Evolutionary conservation across 2,797 vertebrate species (phyloP).

Genomic region (Meriones psammophilus): DNA sequence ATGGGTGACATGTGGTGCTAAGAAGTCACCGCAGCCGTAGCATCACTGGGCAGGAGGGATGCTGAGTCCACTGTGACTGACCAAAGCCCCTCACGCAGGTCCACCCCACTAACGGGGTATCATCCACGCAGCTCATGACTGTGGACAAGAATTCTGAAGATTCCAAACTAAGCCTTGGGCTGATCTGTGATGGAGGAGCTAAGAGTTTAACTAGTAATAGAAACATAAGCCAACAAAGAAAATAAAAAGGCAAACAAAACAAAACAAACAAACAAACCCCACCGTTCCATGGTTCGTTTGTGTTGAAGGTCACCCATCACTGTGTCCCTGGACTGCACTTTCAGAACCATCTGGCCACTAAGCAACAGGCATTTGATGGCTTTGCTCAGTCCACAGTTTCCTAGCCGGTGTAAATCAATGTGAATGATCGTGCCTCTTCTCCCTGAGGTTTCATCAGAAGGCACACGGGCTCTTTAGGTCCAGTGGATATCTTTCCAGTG

Average conservation of each 20-base stretch:
- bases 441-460: not conserved
- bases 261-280: too few relatives aligned
- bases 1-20: too few relatives aligned
- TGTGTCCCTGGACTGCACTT: not conserved
- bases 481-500: not conserved
- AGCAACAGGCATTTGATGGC: not conserved
- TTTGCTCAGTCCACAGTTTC: not conserved
- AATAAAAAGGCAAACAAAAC: not conserved
- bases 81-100: too few relatives aligned
- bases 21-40: rapidly evolving
- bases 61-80: not conserved
- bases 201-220: not conserved
- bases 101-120: too few relatives aligned
- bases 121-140: not conserved
- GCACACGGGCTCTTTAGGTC: not conserved
- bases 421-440: not conserved
- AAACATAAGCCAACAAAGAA: not conserved
- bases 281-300: not conserved
- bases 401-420: not conserved
- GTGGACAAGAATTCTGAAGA: not conserved
- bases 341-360: not conserved
- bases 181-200: not conserved
- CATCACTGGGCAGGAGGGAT: not conserved
- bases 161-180: not conserved
- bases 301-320: too few relatives aligned